These are phyloP conservation scores for Creontiades dilutus DNA, from an alignment of 2,888 invertebrate species.

Conservation along the genomic window DNA sequence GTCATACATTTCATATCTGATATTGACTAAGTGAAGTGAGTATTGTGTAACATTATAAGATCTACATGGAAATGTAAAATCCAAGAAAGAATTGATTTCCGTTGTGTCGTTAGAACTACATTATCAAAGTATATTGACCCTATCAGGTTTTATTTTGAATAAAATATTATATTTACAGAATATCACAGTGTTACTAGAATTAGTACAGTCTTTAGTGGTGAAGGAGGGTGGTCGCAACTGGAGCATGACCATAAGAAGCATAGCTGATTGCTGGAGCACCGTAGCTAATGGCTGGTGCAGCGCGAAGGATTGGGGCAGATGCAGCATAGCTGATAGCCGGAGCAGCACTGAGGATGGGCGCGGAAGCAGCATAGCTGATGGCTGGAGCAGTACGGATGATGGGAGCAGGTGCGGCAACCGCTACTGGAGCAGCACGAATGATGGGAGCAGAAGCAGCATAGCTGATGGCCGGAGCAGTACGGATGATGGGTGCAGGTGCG, in stretches of 20 bases:
- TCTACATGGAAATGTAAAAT: too few relatives aligned
- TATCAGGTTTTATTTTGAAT: too few relatives aligned
- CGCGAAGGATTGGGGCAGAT: slow-evolving; percentile 49
- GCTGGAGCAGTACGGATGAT: slow-evolving; percentile 67
- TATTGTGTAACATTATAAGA: too few relatives aligned
- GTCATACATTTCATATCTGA: too few relatives aligned
- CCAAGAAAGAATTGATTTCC: too few relatives aligned
- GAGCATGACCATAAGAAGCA: slow-evolving; percentile 53
- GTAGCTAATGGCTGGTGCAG: slow-evolving; percentile 59
- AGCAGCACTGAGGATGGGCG: slow-evolving; percentile 55
- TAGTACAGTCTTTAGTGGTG: slow-evolving; percentile 57
- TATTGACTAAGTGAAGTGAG: too few relatives aligned
- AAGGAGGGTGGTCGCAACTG: slow-evolving; percentile 57
- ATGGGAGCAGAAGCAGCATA: slow-evolving; percentile 57
- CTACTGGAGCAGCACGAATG: slow-evolving; percentile 58
- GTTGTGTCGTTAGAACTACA: not conserved
- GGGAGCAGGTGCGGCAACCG: slow-evolving; percentile 22
- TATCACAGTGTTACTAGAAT: slow-evolving; percentile 38
- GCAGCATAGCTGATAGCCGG: slow-evolving; percentile 55
- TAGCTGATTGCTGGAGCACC: slow-evolving; percentile 55
- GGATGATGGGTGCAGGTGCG: slow-evolving; percentile 58
- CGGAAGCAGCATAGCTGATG: slow-evolving; percentile 56
- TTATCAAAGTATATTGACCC: too few relatives aligned
- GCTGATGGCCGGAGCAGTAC: slow-evolving; percentile 54
- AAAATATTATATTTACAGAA: not conserved